Evolutionary conservation across 2,113 vertebrate genomes (phyloP).

Genomic region (Colistium nudipinnis): DNA sequence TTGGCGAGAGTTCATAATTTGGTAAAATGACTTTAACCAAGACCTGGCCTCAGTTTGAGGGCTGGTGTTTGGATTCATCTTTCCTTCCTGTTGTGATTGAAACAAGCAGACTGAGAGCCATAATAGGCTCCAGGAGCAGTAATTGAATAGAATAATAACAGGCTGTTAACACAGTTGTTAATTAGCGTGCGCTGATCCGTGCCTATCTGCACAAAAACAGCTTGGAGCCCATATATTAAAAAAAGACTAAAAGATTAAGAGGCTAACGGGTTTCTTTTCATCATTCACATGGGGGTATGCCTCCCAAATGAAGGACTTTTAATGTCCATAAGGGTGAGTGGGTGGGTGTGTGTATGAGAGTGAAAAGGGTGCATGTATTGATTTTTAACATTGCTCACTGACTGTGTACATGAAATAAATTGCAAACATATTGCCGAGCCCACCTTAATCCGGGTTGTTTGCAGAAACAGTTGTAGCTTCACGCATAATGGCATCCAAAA

Average conservation of each 20-base stretch:
- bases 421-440: neutral
- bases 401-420: conserved; percentile 11
- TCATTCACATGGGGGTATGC: conserved; percentile 39
- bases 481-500: conserved; percentile 8
- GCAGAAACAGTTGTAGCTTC: neutral
- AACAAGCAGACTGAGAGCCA: conserved; percentile 62
- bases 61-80: conserved; percentile 37
- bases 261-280: conserved; percentile 48
- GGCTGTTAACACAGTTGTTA: conserved; percentile 74
- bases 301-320: conserved; percentile 41
- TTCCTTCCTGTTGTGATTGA: conserved; percentile 47
- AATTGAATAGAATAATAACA: conserved; percentile 78
- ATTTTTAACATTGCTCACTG: conserved; percentile 13
- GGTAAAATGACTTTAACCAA: neutral
- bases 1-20: conserved; percentile 4
- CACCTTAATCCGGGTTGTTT: neutral
- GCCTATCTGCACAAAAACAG: conserved; percentile 77
- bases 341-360: conserved; percentile 21
- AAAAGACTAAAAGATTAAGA: conserved; percentile 53
- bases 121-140: conserved; percentile 72
- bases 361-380: conserved; percentile 3
- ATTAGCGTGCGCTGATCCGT: conserved; percentile 75
- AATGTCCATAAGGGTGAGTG: conserved; percentile 19
- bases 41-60: conserved; percentile 11
- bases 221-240: conserved; percentile 65